Evolutionary conservation across 2,888 invertebrate species (phyloP).

Genomic region (Acrocyrtus sp.): DNA sequence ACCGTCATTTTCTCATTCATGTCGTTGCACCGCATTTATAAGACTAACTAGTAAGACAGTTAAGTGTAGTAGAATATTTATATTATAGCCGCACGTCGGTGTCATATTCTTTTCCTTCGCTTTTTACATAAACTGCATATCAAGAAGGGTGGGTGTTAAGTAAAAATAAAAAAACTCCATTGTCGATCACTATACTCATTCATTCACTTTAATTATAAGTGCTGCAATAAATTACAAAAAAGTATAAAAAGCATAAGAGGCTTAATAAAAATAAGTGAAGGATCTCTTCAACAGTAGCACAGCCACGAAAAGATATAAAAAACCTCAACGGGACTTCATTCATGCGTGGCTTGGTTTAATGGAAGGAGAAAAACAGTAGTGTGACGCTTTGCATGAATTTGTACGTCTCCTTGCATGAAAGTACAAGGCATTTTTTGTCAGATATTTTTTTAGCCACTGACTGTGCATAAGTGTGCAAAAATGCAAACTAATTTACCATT

Average conservation of each 20-base stretch:
- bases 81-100: too few species aligned
- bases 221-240: background rate
- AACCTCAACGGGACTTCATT: slow-evolving; percentile 24
- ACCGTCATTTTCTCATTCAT: background rate
- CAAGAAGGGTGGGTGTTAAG: background rate
- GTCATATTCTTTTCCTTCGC: background rate
- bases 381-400: background rate
- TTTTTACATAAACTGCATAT: too few species aligned
- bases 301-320: slow-evolving; percentile 1
- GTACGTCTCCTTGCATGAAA: background rate
- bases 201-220: background rate
- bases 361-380: background rate
- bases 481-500: background rate
- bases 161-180: background rate
- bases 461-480: background rate
- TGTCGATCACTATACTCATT: background rate
- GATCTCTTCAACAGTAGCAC: background rate
- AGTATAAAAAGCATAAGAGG: background rate
- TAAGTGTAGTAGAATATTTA: too few species aligned
- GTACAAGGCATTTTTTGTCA: background rate
- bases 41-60: too few species aligned
- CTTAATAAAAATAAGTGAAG: slow-evolving; percentile 1
- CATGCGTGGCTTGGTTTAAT: slow-evolving; percentile 4
- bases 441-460: background rate
- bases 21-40: background rate